A percentile compares a stretch with the other conserved stretches of the same genome.
phyloP scores from a whole-genome alignment of 2,113 vertebrate species.

The Cynoglossus semilaevis region DNA sequence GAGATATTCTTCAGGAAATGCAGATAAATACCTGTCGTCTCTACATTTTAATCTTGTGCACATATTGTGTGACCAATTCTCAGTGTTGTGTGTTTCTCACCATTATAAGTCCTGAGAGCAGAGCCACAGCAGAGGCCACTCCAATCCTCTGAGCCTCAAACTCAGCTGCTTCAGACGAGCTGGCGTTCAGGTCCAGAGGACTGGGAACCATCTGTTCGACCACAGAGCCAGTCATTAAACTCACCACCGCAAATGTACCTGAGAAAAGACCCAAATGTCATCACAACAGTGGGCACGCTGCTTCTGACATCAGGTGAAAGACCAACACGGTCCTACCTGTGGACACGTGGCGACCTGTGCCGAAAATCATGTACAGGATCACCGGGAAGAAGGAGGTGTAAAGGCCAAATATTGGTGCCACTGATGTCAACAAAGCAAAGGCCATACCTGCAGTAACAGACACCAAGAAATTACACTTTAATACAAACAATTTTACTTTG shows the following conservation, averaged over 20 bases:
- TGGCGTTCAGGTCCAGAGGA: conserved; percentile 75
- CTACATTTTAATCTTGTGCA: too few relatives aligned
- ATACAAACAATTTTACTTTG: not conserved
- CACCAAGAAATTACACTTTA: conserved; percentile 4
- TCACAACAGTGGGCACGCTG: conserved; percentile 15
- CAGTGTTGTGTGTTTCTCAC: conserved; percentile 49
- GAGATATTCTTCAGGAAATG: too few relatives aligned
- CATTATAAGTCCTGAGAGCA: conserved; percentile 86
- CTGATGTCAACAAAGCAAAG: conserved; percentile 88
- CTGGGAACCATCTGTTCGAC: conserved; percentile 85
- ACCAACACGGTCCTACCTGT: conserved; percentile 76
- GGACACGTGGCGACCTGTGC: conserved; percentile 88
- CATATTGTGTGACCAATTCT: not conserved
- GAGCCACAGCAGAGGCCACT: conserved; percentile 83
- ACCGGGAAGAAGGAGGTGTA: conserved; percentile 93
- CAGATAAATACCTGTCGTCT: too few relatives aligned
- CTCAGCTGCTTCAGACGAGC: conserved; percentile 69
- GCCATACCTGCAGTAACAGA: conserved; percentile 81
- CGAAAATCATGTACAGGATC: conserved; percentile 86
- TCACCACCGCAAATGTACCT: conserved; percentile 92
- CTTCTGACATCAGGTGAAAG: too few relatives aligned
- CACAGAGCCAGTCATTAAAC: conserved; percentile 88
- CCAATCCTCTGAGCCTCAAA: conserved; percentile 82
- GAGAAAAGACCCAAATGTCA: not conserved
- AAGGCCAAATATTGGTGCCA: conserved; percentile 89